Base-by-base conservation (phyloP, 2,797 vertebrate species). In the Huso huso region DNA sequence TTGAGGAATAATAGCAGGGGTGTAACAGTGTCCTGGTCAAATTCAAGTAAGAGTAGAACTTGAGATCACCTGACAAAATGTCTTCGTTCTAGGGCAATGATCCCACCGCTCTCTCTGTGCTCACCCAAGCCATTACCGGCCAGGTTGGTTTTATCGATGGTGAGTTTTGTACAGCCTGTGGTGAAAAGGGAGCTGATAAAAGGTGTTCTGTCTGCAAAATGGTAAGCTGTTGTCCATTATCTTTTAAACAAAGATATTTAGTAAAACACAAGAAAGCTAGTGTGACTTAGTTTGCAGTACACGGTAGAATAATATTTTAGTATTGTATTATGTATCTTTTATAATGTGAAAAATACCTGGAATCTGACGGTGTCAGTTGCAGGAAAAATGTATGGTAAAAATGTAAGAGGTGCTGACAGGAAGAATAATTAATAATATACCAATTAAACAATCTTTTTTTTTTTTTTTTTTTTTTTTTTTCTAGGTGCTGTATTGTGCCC, bases 91-190 rank as follows among this genome's bases (percentile, higher is more conserved):
- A 99, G 96, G 96, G 96, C 6, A 92, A 89, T 60, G 94, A 99
- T 77, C 97, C 97, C 65, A 97, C 95, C 4, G 96, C 97, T 15
- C 88, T 99, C 74, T 96, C 96, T 0, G 94, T 99, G 63, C 89
- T 99, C 72, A 97, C 94, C 10, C 97, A 99, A 82, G 96, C 96
- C 15, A 94, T 99, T 78, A 99, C 96, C 0, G 97, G 96, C 53
- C 97, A 99, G 82, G 91, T 99, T 62, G 97, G 95, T 50, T 98
- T 99, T 78, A 91, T 97, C 88, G 95, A 99, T 70, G 88, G 93
- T 10, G 96, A 99, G 73, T 98, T 99, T 78, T 99, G 97, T 68
- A 96, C 92, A 1, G 87, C 95, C 6, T 99, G 97, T 79, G 96
- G 97, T 12, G 95, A 95, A 79, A 98, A 97, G 57, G 95, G 95